Evolutionary conservation across 2,113 vertebrate genomes (phyloP), one percentile per base, ranked within the genome.

Genomic region (Plotosus lineatus): DNA sequence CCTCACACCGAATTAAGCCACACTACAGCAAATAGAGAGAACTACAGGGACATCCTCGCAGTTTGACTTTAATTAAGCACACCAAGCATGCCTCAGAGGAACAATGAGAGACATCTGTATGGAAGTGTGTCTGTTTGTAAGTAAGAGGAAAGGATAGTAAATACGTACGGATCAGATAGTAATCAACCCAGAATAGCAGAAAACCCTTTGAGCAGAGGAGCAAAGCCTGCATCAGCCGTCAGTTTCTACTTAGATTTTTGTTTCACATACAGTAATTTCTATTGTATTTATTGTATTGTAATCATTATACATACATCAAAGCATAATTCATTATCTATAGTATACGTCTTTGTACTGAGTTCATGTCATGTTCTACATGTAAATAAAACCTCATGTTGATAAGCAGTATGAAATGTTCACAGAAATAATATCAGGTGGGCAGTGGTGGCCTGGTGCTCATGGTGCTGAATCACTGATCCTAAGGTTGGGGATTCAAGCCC

Each of bases 51-150:
- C 88, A 85, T 90, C 92, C 84, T 78, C 36, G 78, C 86, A 91
- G 90, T 92, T 92, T 91, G 90, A 88, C 91, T 93, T 91, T 92
- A 92, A 93, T 93, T 92, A 92, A 92, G 89, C 84, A 89, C 83
- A 84, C 82, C 68, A 78, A 86, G 84, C 83, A 56, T 87, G 85
- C 82, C 79, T 75, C 83, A 68, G 81, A 85, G 81, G 88, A 93
- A 92, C 92, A 94, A 92, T 90, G 85, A 65, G 85, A 65, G 28
- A 85, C 81, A 86, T 90, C 88, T 93, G 58, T 82, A 53, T 68
- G 61, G 75, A 26, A 23, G 63, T 82, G 51, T 77, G 58, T 15
- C 31, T 50, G 60, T 46, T 36, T 76, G 73, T 65, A 63, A 66
- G 60, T 77, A 38, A 60, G 42, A 56, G 51, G 26, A 19, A 73